Evolutionary conservation across 2,888 invertebrate species (phyloP).

Genomic region (Scelioninae gen. 1): DNA sequence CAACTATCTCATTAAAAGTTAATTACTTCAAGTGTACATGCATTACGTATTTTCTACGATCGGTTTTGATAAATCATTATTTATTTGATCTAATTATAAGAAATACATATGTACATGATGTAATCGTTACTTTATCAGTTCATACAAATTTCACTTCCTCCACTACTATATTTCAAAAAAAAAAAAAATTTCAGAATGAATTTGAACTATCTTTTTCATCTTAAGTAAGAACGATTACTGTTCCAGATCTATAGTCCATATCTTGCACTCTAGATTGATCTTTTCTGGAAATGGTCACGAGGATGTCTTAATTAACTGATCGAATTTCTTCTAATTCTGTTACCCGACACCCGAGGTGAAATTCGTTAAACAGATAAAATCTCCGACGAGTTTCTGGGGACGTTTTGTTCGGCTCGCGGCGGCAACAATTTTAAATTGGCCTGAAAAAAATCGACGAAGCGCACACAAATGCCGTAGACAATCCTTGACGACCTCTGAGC

Average conservation of each 20-base stretch:
- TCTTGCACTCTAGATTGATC: neutral
- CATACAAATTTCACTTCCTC: conserved; percentile 22
- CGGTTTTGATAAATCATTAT: conserved; percentile 24
- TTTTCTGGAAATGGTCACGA: conserved; percentile 11
- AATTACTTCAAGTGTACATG: conserved; percentile 54
- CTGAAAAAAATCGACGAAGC: conserved; percentile 30
- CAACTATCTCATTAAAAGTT: conserved; percentile 33
- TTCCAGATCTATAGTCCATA: neutral
- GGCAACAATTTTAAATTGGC: conserved; percentile 38
- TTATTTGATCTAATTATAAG: conserved; percentile 38
- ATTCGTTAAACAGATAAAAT: conserved; percentile 46
- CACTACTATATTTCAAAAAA: no score
- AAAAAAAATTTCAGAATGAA: no score
- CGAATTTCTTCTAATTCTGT: conserved; percentile 31
- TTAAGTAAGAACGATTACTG: no score
- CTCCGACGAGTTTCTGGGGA: conserved; percentile 17
- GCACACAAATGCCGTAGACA: conserved; percentile 39
- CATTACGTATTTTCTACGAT: conserved; percentile 30
- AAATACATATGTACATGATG: conserved; percentile 54
- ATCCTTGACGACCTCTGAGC: conserved; percentile 29
- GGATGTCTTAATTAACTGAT: conserved; percentile 53
- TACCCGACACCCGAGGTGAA: conserved; percentile 33
- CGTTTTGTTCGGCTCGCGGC: conserved; percentile 26
- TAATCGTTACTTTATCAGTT: conserved; percentile 7
- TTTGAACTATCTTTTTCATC: no score